Conservation (phyloP, 2,797 vertebrate species). For the Meriones psammophilus region DNA sequence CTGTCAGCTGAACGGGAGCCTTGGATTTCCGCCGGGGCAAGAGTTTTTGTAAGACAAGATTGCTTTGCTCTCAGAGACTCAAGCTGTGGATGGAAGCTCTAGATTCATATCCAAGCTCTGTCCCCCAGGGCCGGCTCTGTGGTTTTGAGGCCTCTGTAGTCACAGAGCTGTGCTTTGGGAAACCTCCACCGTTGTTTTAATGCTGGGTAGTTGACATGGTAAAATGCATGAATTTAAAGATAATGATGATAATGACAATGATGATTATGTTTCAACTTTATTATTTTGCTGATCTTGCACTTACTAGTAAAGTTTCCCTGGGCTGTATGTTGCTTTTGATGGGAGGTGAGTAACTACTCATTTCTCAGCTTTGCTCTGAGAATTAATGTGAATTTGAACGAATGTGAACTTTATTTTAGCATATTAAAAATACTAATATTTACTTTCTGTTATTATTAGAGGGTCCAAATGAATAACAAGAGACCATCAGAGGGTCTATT, state of each 20-base stretch:
- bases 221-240: background rate
- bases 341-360: background rate
- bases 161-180: background rate
- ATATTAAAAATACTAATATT: background rate
- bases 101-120: background rate
- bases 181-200: background rate
- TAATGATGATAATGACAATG: too few relatives aligned
- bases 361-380: background rate
- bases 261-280: background rate
- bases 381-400: background rate
- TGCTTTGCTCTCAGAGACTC: background rate
- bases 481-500: background rate
- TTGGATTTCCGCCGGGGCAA: background rate
- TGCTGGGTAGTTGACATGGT: accelerated
- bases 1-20: accelerated
- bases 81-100: background rate
- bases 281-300: background rate
- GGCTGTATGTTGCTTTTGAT: background rate
- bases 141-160: background rate
- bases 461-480: background rate
- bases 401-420: background rate
- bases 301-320: background rate
- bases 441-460: background rate
- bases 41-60: background rate
- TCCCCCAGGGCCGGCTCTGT: background rate